These are phyloP conservation scores for Pseudomugil tenellus DNA, from an alignment of 2,797 vertebrate species.

Conservation along the genomic window DNA sequence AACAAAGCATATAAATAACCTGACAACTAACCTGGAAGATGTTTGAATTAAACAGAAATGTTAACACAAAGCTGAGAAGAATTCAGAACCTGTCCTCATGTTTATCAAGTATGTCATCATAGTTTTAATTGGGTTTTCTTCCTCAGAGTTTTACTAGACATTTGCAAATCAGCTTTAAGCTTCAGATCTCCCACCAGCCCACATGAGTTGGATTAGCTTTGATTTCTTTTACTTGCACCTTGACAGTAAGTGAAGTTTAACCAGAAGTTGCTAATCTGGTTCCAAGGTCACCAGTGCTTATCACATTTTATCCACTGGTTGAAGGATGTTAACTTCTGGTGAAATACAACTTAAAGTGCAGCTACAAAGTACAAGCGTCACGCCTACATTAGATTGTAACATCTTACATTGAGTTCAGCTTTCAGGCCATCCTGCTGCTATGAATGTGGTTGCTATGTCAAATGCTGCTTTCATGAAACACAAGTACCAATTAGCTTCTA, in stretches of 20 bases:
- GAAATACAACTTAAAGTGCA: background rate
- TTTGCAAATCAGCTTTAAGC: no score
- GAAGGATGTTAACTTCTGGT: background rate
- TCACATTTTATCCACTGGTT: background rate
- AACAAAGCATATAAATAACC: background rate
- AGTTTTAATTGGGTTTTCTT: background rate
- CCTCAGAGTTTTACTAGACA: no score
- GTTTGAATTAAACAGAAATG: background rate
- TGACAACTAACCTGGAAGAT: background rate
- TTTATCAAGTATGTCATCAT: background rate
- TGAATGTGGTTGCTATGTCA: constrained; percentile 11
- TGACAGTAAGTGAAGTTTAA: background rate
- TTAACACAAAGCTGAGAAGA: background rate
- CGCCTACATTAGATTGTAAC: background rate
- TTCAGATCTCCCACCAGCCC: background rate
- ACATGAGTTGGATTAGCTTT: background rate
- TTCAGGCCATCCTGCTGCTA: background rate
- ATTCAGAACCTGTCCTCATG: no score
- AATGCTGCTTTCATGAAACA: constrained; percentile 29
- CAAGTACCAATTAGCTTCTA: constrained; percentile 29
- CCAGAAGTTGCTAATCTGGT: background rate
- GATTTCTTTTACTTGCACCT: background rate
- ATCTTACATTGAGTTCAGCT: background rate
- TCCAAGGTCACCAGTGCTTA: background rate
- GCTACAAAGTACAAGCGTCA: no score